Base-by-base conservation (phyloP, 2,113 vertebrate species). In the Ochotona princeps region DNA sequence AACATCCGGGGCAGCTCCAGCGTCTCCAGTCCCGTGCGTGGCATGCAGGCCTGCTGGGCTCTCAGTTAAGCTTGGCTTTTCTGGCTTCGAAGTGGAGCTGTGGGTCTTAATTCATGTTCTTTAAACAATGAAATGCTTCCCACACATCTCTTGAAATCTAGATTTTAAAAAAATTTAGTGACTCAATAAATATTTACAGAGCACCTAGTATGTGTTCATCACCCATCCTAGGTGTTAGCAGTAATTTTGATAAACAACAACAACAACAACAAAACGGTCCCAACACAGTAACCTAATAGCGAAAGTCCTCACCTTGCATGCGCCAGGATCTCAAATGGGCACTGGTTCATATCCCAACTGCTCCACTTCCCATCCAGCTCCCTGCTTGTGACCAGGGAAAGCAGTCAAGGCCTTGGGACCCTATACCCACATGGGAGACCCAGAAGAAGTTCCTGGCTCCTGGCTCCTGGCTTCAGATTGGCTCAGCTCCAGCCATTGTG, bases 71-170 rank as follows among this genome's bases (percentile, higher is more conserved):
- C 49, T 67, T 32, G 11, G 38, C 67, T 84, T 74, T 57, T 83
- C 74, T 57, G 63, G 23, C 23, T 49, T 20, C 87, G 75, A 73
- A 54, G 32, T 28, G 57, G 30, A 85, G 67, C 18, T 51, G 28
- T 26, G 17, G 30, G 20, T 83, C 17, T 14, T 91, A 18, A 32
- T 63, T 90, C 25, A 11, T 23, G 13, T 82, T 84, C 38, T 83
- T 84, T 83, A 80, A 87, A 51, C 76, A 89, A 75, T 11, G 6
- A 80, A 38, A 23, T 69, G 7, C 57, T 93, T 89, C 47, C 54
- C n/a, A 35, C 8, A 75, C 1, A 79, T 14, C 10, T 35, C 26
- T 35, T 18, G 18, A 32, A 76, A 76, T 72, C 35, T 44, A 69
- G 25, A 47, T 57, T 57, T 57, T 57, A 89, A 47, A 18, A 47